Evolutionary conservation across 2,797 vertebrate species (phyloP).

Genomic region (Sparus aurata): DNA sequence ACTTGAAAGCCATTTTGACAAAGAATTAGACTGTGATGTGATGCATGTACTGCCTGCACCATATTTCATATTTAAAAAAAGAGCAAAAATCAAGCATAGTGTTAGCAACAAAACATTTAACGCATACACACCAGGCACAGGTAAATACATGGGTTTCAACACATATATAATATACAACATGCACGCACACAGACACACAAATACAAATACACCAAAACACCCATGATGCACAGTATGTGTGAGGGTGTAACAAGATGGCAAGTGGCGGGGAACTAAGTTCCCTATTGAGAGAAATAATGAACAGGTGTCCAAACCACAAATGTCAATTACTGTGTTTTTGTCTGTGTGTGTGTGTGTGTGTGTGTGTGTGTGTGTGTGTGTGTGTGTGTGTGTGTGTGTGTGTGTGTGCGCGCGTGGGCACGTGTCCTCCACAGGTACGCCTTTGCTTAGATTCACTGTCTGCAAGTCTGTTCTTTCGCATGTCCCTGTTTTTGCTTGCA

Average conservation of each 20-base stretch:
- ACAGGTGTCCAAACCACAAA: constrained; percentile 73
- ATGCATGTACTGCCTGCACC: not conserved
- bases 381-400: not conserved
- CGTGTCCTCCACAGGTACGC: not conserved
- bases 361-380: constrained; percentile 7
- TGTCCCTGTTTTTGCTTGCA: constrained; percentile 34
- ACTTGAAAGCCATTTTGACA: constrained; percentile 20
- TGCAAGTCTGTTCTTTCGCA: not conserved
- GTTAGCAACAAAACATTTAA: not conserved
- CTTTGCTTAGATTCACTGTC: not conserved
- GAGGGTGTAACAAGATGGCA: constrained; percentile 62
- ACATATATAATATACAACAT: not conserved
- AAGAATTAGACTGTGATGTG: constrained; percentile 16
- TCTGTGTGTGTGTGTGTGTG: constrained; percentile 1
- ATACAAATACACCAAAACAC: constrained; percentile 40
- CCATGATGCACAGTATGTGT: constrained; percentile 39
- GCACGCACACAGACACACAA: not conserved
- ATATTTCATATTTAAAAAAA: constrained; percentile 26
- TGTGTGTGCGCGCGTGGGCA: too few relatives aligned
- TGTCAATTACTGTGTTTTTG: constrained; percentile 39
- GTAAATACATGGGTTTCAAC: constrained; percentile 5
- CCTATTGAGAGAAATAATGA: constrained; percentile 80
- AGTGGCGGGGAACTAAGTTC: constrained; percentile 54
- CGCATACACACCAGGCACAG: not conserved
- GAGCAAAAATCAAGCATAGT: not conserved